These are phyloP conservation scores for Sander lucioperca DNA, from an alignment of 2,113 vertebrate species.

Conservation along the genomic window DNA sequence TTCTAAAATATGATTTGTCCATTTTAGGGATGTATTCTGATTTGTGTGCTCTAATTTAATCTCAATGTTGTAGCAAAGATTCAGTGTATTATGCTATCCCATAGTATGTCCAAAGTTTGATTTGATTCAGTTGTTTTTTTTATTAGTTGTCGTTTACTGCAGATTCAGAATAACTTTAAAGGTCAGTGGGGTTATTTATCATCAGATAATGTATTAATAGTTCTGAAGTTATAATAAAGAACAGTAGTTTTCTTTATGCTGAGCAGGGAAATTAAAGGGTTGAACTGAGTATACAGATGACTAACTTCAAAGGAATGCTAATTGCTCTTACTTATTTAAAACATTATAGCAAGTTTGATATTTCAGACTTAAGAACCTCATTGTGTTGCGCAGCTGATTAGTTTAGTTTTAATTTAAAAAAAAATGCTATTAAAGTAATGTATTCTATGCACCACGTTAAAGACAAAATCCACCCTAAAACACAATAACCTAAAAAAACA, in stretches of 20 bases:
- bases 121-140: conserved; percentile 19
- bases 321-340: conserved; percentile 74
- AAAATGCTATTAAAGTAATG: conserved; percentile 9
- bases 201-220: conserved; percentile 51
- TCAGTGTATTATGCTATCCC: background rate
- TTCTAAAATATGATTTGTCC: background rate
- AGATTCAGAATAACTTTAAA: conserved; percentile 26
- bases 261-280: conserved; percentile 53
- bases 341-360: conserved; percentile 66
- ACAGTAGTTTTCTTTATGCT: conserved; percentile 55
- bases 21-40: background rate
- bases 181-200: conserved; percentile 47
- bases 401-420: conserved; percentile 2
- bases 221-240: conserved; percentile 40
- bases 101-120: background rate
- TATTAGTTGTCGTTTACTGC: background rate
- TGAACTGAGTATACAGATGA: conserved; percentile 46
- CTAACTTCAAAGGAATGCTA: conserved; percentile 72
- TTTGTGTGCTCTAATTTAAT: background rate
- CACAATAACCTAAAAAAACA: background rate
- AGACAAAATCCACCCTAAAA: background rate
- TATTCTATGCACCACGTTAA: background rate
- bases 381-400: conserved; percentile 50
- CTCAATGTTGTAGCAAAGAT: conserved; percentile 2
- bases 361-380: conserved; percentile 71